Conservation (phyloP, 2,797 vertebrate genomes). For the Melanotaenia nigrans region DNA sequence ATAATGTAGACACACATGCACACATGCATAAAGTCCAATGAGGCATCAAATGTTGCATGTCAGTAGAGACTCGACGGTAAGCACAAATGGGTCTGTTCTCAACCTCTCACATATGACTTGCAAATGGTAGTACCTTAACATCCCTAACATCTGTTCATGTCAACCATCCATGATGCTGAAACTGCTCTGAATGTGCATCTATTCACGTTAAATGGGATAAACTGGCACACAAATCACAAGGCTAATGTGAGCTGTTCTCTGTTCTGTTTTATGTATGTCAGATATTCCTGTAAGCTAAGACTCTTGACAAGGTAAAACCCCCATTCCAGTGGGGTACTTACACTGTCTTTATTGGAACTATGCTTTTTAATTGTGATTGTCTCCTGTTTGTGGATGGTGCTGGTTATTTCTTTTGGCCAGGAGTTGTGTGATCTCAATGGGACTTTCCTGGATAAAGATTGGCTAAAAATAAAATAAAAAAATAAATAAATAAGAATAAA, state of each 20-base stretch:
- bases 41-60: conserved; percentile 62
- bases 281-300: conserved; percentile 49
- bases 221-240: conserved; percentile 62
- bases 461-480: too few relatives aligned
- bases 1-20: conserved; percentile 25
- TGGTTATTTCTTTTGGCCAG: too few relatives aligned
- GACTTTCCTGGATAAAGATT: too few relatives aligned
- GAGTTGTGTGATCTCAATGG: too few relatives aligned
- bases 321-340: conserved; percentile 42
- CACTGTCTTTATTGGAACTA: not conserved
- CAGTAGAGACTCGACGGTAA: conserved; percentile 26
- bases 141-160: conserved; percentile 68
- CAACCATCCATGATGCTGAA: conserved; percentile 68
- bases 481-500: too few relatives aligned
- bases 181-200: conserved; percentile 33
- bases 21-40: conserved; percentile 51
- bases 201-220: conserved; percentile 45
- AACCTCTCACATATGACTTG: conserved; percentile 52
- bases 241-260: conserved; percentile 51
- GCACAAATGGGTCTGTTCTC: conserved; percentile 53
- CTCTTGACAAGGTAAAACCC: conserved; percentile 54
- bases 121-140: conserved; percentile 51
- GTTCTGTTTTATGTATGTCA: conserved; percentile 51
- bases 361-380: too few relatives aligned
- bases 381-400: too few relatives aligned